phyloP scores from a whole-genome alignment of 2,888 invertebrate genomes.

The Nyleta sp. region DNA sequence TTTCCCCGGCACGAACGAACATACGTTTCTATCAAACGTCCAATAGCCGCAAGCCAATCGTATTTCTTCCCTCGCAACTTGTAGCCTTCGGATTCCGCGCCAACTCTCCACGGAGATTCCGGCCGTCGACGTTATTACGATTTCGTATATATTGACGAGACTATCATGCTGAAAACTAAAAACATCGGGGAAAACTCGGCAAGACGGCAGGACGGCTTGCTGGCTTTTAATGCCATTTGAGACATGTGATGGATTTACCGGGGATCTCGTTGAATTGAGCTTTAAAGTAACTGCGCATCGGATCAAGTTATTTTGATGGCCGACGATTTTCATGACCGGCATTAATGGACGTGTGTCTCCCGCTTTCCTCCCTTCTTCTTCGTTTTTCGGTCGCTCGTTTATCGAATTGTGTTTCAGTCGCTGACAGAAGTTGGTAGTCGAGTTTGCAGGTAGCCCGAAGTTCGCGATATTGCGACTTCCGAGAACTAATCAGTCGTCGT shows the following conservation, averaged over 20 bases:
- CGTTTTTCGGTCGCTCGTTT: too few relatives aligned
- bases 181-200: slow-evolving; percentile 15
- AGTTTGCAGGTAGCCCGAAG: slow-evolving; percentile 7
- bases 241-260: slow-evolving; percentile 26
- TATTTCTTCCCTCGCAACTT: slow-evolving; percentile 65
- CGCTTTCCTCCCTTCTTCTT: neutral
- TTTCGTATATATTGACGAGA: slow-evolving; percentile 48
- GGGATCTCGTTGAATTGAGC: neutral
- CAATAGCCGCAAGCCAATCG: slow-evolving; percentile 68
- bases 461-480: slow-evolving; percentile 1
- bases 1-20: slow-evolving; percentile 14
- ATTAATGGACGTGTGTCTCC: neutral
- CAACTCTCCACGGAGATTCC: slow-evolving; percentile 38
- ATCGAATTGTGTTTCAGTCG: too few relatives aligned
- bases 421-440: neutral
- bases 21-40: slow-evolving; percentile 67
- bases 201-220: neutral
- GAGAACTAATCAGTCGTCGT: slow-evolving; percentile 14
- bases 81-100: slow-evolving; percentile 38
- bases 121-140: slow-evolving; percentile 49
- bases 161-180: slow-evolving; percentile 44
- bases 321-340: slow-evolving; percentile 11
- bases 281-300: slow-evolving; percentile 11
- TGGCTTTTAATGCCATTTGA: slow-evolving; percentile 17
- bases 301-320: slow-evolving; percentile 1